Evolutionary conservation across 1,140 invertebrate species (phyloP).

Genomic region (Drosophila arizonae): DNA sequence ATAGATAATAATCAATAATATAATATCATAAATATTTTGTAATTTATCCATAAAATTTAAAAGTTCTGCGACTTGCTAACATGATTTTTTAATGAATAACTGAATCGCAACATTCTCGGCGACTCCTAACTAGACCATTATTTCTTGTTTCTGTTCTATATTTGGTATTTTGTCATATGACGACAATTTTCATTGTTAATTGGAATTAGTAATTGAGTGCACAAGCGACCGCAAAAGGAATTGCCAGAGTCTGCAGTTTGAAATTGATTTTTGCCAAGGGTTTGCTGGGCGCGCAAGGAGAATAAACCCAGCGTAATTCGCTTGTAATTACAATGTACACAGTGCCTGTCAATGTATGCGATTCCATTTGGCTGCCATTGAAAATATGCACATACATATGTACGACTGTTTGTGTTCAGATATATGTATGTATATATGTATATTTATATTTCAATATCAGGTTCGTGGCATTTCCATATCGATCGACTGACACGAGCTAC

Average conservation of each 20-base stretch:
- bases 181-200: slow-evolving; percentile 53
- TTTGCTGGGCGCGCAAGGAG: slow-evolving; percentile 64
- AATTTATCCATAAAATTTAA: too few relatives aligned
- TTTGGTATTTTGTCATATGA: slow-evolving; percentile 11
- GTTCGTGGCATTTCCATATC: slow-evolving; percentile 76
- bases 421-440: background rate
- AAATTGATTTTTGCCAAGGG: slow-evolving; percentile 62
- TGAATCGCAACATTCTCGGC: too few relatives aligned
- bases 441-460: slow-evolving; percentile 67
- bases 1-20: too few relatives aligned
- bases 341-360: slow-evolving; percentile 35
- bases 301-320: slow-evolving; percentile 54
- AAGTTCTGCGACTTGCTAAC: too few relatives aligned
- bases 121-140: too few relatives aligned
- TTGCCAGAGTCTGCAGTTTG: slow-evolving; percentile 34
- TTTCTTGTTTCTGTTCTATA: background rate
- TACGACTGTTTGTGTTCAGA: background rate
- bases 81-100: too few relatives aligned
- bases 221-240: slow-evolving; percentile 24
- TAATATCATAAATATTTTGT: too few relatives aligned
- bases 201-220: slow-evolving; percentile 63
- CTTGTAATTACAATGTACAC: slow-evolving; percentile 68
- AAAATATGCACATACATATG: slow-evolving; percentile 21
- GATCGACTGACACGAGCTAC: slow-evolving; percentile 43
- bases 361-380: slow-evolving; percentile 20